phyloP scores from a whole-genome alignment of 2,888 invertebrate species.

The Cataglyphis altisquamis region DNA sequence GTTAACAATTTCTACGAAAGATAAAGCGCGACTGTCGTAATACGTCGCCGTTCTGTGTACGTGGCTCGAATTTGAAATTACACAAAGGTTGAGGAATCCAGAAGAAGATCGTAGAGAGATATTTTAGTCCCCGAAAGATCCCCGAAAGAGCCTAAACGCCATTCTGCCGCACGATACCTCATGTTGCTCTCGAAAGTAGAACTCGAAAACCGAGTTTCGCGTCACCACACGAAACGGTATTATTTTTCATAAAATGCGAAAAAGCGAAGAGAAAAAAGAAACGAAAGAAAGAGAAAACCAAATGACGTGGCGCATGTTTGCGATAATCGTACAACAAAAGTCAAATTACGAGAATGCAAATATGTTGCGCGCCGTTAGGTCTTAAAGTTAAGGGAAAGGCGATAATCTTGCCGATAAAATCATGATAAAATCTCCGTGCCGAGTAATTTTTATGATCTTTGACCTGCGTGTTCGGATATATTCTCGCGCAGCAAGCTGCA shows the following conservation, averaged over 20 bases:
- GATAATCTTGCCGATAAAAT: slow-evolving; percentile 22
- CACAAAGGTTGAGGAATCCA: slow-evolving; percentile 65
- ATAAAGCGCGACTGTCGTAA: slow-evolving; percentile 14
- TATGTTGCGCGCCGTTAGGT: neutral
- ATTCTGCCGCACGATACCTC: neutral
- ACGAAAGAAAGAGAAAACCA: neutral
- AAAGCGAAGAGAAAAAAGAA: neutral
- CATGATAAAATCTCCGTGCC: slow-evolving; percentile 2
- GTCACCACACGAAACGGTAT: neutral
- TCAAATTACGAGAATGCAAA: slow-evolving; percentile 20
- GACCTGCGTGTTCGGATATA: neutral
- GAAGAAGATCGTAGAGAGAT: slow-evolving; percentile 70
- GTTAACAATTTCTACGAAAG: slow-evolving; percentile 41
- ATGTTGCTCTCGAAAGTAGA: neutral
- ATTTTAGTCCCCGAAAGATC: slow-evolving; percentile 60
- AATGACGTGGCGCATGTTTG: neutral
- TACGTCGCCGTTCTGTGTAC: slow-evolving; percentile 45
- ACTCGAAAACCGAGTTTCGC: neutral
- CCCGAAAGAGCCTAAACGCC: slow-evolving; percentile 55
- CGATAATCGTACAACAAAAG: slow-evolving; percentile 11
- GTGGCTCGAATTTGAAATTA: slow-evolving; percentile 72
- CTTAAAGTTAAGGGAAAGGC: neutral
- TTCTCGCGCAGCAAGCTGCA: neutral
- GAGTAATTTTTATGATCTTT: slow-evolving; percentile 11
- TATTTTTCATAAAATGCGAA: neutral